phyloP scores from a whole-genome alignment of 2,113 vertebrate species.

The Brachyistius frenatus region DNA sequence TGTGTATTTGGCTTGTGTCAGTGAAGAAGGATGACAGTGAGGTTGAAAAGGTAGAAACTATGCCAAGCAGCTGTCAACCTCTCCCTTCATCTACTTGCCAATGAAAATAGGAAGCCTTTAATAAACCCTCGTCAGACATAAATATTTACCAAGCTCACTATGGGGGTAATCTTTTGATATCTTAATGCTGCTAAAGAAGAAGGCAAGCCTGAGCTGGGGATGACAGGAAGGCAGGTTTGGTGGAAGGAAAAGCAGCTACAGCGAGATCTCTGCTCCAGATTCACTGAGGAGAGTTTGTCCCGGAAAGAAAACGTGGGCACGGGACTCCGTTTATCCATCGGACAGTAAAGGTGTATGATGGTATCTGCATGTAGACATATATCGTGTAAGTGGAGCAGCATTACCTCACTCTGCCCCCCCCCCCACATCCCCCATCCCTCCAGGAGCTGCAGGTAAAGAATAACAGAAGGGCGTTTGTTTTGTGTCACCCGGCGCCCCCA shows the following conservation, averaged over 20 bases:
- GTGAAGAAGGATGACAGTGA: conserved; percentile 38
- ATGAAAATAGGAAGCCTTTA: conserved; percentile 58
- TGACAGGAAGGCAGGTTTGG: conserved; percentile 10
- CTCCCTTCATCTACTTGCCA: conserved; percentile 27
- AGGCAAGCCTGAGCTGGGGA: conserved; percentile 55
- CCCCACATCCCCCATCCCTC: conserved; percentile 21
- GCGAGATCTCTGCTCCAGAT: not conserved
- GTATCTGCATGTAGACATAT: conserved; percentile 37
- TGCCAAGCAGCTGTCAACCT: conserved; percentile 51
- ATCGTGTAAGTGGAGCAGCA: conserved; percentile 72
- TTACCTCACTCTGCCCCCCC: conserved; percentile 66
- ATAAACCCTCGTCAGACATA: conserved; percentile 51
- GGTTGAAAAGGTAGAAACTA: conserved; percentile 44
- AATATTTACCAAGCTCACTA: conserved; percentile 51
- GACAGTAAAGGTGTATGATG: conserved; percentile 65
- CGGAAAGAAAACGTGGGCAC: conserved; percentile 56
- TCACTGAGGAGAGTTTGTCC: conserved; percentile 11
- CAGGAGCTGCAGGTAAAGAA: conserved; percentile 59
- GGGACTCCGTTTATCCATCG: conserved; percentile 58
- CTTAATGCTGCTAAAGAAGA: conserved; percentile 47
- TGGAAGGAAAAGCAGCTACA: conserved; percentile 35
- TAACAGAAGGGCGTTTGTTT: conserved; percentile 73
- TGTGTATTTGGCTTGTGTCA: conserved; percentile 29
- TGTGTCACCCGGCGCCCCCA: conserved; percentile 54
- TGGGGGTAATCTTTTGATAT: conserved; percentile 65